Base-by-base conservation (phyloP, 2,888 invertebrate species). In the Drosophila meridionalis region DNA sequence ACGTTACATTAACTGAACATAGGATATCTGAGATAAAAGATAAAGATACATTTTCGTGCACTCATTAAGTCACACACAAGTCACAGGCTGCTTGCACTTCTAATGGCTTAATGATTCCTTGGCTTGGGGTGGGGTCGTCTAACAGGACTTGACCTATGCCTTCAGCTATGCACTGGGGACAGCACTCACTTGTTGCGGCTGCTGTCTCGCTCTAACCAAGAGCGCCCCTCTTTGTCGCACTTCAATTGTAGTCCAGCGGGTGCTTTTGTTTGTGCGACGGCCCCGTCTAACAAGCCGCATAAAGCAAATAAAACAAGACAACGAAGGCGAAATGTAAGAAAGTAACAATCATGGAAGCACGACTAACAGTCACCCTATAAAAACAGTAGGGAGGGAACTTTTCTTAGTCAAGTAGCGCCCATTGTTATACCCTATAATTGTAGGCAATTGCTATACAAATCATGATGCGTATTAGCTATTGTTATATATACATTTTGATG, bases 161-260 rank as follows among this genome's bases (percentile, higher is more conserved):
- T 47, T 55, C 26, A 69, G 20, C 80, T 52, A 48, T 60, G 47
- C 42, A 64, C 68, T 53, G 57, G 55, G 36, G 20, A 34, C 36
- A 20, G n/a, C 58, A 45, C 40, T 72, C 34, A 76, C 76, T 76
- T 79, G 76, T 76, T 79, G 80, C 76, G 56, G 42, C 40, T 28
- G 36, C 26, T 38, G n/a, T 47, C 40, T 48, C 38, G 20, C n/a
- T 48, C 28, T 30, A 20, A 40, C 45, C 43, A 0, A 47, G 47
- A 12, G 12, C 1, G 3, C 32, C 47, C 20, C 20, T 26, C 50
- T 6, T 32, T 36, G 20, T 43, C 42, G 38, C 38, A 30, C 53
- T 26, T 43, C 26, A 36, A 32, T 34, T 26, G 38, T 32, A 57
- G 43, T 42, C 42, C 56, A 47, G 28, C 43, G 52, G 45, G 38